Evolutionary conservation across 2,113 vertebrate genomes (phyloP).

Genomic region (Mionectes macconnelli): DNA sequence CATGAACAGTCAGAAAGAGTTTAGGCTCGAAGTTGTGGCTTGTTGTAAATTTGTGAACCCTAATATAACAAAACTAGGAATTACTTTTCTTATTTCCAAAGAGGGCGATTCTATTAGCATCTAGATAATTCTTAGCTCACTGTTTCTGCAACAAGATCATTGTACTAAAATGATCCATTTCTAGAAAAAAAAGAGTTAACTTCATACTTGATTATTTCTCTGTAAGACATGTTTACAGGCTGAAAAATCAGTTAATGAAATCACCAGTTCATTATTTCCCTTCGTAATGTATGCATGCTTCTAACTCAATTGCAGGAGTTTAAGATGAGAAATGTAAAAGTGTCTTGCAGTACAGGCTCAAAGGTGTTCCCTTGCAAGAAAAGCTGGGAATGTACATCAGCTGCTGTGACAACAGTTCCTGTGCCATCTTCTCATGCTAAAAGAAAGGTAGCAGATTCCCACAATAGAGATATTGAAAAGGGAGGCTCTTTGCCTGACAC

Average conservation of each 20-base stretch:
- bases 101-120: background rate
- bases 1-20: conserved; percentile 30
- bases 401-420: background rate
- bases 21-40: background rate
- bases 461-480: background rate
- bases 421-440: background rate
- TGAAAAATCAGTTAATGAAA: conserved; percentile 2
- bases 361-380: background rate
- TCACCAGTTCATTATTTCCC: background rate
- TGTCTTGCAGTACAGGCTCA: background rate
- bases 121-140: background rate
- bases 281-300: background rate
- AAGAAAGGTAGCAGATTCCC: background rate
- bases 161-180: background rate
- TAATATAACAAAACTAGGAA: background rate
- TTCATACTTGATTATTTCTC: background rate
- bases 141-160: background rate
- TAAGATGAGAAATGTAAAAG: background rate
- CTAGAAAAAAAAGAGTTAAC: background rate
- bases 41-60: background rate
- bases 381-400: background rate
- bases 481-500: background rate
- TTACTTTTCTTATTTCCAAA: background rate
- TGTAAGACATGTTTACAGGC: background rate
- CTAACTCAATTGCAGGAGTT: background rate